Conservation (phyloP, 2,113 vertebrate species). For the Gambusia affinis region DNA sequence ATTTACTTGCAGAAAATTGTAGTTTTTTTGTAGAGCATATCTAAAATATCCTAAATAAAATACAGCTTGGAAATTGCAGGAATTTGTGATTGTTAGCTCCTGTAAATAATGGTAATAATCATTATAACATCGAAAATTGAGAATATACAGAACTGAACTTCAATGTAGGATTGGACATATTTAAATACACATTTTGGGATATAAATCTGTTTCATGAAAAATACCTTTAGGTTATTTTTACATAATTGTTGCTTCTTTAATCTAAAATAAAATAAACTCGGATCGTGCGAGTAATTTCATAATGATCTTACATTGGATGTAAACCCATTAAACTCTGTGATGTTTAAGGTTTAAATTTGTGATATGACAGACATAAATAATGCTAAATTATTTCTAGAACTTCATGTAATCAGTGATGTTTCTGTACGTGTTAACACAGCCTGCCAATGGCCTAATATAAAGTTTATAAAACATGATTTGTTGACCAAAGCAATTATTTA, state of each 20-base stretch:
- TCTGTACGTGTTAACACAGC: background rate
- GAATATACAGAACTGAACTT: background rate
- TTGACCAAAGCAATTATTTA: background rate
- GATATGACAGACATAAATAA: background rate
- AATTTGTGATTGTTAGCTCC: too few species aligned
- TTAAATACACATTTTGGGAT: background rate
- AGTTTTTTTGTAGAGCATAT: too few species aligned
- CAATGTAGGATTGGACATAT: background rate
- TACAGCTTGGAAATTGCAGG: too few species aligned
- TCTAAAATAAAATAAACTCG: too few species aligned
- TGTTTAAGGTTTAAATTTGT: background rate
- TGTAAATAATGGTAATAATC: too few species aligned
- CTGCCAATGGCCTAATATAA: background rate
- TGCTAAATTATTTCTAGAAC: background rate
- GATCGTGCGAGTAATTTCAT: too few species aligned
- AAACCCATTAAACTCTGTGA: background rate
- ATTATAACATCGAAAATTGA: background rate
- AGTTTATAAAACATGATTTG: background rate
- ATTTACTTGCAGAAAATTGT: too few species aligned
- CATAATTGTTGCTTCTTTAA: too few species aligned
- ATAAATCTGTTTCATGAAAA: background rate
- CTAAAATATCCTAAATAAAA: too few species aligned
- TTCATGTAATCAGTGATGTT: background rate
- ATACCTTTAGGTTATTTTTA: background rate
- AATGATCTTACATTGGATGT: too few species aligned